A percentile compares a stretch with the other conserved stretches of the same genome.
phyloP scores from a whole-genome alignment of 2,888 invertebrate genomes.

The Agonopterix subpropinquella region DNA sequence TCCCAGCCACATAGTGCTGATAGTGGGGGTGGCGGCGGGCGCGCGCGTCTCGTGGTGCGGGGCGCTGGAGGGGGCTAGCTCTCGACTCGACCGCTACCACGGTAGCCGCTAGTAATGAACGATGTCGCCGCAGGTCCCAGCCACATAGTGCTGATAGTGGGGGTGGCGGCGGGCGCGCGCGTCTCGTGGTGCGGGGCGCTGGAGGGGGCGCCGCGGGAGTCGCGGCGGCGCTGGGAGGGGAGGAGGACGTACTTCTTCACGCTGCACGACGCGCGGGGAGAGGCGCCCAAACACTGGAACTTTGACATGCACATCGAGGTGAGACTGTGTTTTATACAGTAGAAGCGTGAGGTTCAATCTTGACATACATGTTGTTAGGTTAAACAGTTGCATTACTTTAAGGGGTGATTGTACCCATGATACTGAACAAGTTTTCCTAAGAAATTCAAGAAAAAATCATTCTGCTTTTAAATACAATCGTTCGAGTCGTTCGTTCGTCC shows the following conservation, averaged over 20 bases:
- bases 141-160: conserved; percentile 70
- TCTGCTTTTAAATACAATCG: no score
- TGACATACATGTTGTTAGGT: neutral
- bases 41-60: neutral
- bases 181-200: conserved; percentile 74
- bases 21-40: conserved; percentile 70
- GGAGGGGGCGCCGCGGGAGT: conserved; percentile 67
- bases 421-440: no score
- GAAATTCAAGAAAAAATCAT: no score
- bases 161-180: conserved; percentile 70
- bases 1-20: no score
- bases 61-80: neutral
- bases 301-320: conserved; percentile 10
- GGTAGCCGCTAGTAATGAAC: neutral
- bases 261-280: neutral
- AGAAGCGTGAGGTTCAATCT: neutral
- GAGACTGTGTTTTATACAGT: neutral
- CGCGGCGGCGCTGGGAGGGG: conserved; percentile 25
- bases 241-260: conserved; percentile 5
- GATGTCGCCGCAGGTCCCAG: conserved; percentile 17
- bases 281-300: conserved; percentile 2
- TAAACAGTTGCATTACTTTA: neutral
- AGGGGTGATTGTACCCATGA: no score
- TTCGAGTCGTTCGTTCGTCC: no score
- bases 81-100: neutral